Conservation (phyloP, 1,140 invertebrate genomes). For the Tetranychus urticae region DNA sequence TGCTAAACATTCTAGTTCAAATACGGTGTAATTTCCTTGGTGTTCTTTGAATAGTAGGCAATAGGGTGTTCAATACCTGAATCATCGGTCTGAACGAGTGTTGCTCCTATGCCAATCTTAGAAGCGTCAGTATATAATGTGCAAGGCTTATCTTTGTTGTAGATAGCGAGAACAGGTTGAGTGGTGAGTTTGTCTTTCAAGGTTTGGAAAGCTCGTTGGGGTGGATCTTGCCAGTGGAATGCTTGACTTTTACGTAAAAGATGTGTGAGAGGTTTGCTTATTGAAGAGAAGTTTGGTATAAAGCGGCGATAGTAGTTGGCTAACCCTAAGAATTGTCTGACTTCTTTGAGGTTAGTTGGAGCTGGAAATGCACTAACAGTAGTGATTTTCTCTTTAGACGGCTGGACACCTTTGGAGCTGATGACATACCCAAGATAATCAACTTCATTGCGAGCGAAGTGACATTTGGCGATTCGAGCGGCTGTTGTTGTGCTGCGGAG, state of each 20-base stretch:
- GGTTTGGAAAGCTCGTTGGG: neutral
- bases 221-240: neutral
- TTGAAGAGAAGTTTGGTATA: slow-evolving; percentile 17
- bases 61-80: neutral
- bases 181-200: neutral
- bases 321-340: slow-evolving; percentile 23
- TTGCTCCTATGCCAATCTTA: neutral
- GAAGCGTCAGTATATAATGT: neutral
- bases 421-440: slow-evolving; percentile 15
- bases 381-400: neutral
- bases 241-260: neutral
- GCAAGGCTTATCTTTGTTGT: neutral
- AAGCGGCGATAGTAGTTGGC: slow-evolving; percentile 24
- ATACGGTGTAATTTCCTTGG: neutral
- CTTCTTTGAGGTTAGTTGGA: slow-evolving; percentile 11
- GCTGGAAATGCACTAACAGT: neutral
- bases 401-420: neutral
- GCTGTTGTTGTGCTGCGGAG: slow-evolving; percentile 6
- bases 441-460: slow-evolving; percentile 7
- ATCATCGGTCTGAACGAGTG: neutral
- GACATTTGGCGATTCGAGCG: slow-evolving; percentile 12
- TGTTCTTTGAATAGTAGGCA: neutral
- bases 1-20: neutral
- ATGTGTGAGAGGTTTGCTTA: slow-evolving; percentile 17
- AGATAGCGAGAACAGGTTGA: neutral